Percentiles rank a stretch among this genome's conserved stretches.
Evolutionary conservation across 1,140 invertebrate genomes (phyloP).

Genomic region (Bilobella aurantiaca): DNA sequence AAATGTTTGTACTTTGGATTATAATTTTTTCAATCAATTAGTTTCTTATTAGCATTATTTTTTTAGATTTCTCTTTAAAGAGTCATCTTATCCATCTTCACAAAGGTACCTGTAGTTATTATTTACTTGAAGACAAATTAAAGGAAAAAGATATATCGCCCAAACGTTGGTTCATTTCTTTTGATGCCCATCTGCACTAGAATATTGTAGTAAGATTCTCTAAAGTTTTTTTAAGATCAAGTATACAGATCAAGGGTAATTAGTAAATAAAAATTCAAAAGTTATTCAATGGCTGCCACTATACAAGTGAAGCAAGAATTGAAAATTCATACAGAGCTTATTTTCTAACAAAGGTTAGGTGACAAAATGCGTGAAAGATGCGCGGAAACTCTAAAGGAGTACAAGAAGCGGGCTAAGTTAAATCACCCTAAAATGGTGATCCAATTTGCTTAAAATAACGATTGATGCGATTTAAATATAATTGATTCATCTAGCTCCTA

Average conservation of each 20-base stretch:
- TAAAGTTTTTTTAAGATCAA: neutral
- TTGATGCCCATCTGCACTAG: neutral
- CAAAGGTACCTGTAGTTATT: neutral
- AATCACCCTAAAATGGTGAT: too few species aligned
- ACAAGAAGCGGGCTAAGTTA: too few species aligned
- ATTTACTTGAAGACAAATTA: neutral
- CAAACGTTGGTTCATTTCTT: neutral
- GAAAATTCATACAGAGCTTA: too few species aligned
- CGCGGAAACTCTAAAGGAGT: too few species aligned
- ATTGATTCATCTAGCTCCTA: too few species aligned
- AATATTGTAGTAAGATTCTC: neutral
- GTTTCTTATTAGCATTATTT: neutral
- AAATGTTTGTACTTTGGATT: constrained; percentile 5
- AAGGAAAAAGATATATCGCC: neutral
- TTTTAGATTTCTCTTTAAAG: neutral
- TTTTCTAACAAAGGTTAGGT: too few species aligned
- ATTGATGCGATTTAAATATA: too few species aligned
- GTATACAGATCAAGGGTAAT: neutral
- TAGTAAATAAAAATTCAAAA: neutral
- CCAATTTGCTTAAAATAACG: too few species aligned
- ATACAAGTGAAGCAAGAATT: too few species aligned
- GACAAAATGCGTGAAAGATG: too few species aligned
- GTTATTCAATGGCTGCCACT: too few species aligned
- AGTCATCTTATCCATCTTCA: neutral
- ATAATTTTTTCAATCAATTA: constrained; percentile 2